A percentile compares a stretch with the other conserved stretches of the same genome.
phyloP scores from a whole-genome alignment of 2,888 invertebrate species.

The Pollenia griseotomentosa region DNA sequence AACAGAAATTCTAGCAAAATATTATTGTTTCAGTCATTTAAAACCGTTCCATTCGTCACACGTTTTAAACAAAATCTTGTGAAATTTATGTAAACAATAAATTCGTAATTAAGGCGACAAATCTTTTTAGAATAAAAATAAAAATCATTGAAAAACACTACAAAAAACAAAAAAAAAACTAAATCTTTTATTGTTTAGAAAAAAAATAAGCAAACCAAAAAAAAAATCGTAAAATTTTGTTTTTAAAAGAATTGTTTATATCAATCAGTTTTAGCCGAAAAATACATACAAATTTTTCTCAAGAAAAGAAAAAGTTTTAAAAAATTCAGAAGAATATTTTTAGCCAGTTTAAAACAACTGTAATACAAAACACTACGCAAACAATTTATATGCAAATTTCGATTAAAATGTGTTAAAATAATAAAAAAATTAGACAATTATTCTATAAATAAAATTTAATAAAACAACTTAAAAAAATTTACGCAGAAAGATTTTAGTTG shows the following conservation, averaged over 20 bases:
- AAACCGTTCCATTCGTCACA: slow-evolving; percentile 1
- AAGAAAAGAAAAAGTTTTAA: background rate
- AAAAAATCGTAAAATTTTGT: background rate
- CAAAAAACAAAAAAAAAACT: background rate
- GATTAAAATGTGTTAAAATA: no score
- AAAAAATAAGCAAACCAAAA: background rate
- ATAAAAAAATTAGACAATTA: no score
- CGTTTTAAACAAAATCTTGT: slow-evolving; percentile 16
- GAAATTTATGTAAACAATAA: background rate
- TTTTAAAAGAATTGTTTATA: no score
- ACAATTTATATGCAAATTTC: no score
- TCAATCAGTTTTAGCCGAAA: no score
- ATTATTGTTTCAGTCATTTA: slow-evolving; percentile 39
- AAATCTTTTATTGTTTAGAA: background rate
- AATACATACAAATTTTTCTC: background rate
- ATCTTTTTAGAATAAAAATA: background rate
- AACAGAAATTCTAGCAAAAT: slow-evolving; percentile 10
- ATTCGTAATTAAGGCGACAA: slow-evolving; percentile 16
- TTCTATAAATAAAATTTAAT: no score
- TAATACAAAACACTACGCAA: no score
- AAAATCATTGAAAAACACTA: slow-evolving; percentile 2
- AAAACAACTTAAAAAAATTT: background rate
- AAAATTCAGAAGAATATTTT: background rate
- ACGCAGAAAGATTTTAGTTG: background rate
- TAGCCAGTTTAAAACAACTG: background rate